Evolutionary conservation across 1,140 invertebrate species (phyloP).

Genomic region (Lasaia peninsularis): DNA sequence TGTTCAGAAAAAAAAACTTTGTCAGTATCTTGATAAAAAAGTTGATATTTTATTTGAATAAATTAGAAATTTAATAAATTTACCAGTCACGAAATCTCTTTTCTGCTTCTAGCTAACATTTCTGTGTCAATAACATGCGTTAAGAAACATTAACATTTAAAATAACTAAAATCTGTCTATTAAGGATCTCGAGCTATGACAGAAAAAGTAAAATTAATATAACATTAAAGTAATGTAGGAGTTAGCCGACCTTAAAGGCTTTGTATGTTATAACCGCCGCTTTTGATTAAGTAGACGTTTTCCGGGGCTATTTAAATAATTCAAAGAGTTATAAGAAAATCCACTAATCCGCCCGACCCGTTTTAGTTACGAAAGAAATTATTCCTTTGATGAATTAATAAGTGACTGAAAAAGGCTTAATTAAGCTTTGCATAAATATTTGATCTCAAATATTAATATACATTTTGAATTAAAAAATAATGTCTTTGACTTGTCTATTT

Average conservation of each 20-base stretch:
- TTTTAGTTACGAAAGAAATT: constrained; percentile 25
- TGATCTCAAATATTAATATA: not conserved
- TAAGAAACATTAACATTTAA: too few species aligned
- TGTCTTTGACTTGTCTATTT: too few species aligned
- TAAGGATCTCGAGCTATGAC: not conserved
- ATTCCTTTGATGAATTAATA: constrained; percentile 35
- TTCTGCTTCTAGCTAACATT: too few species aligned
- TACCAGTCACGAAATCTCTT: too few species aligned
- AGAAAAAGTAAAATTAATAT: constrained; percentile 18
- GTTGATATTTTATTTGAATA: too few species aligned
- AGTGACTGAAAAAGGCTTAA: constrained; percentile 33
- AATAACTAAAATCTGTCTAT: too few species aligned
- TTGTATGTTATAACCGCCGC: constrained; percentile 23
- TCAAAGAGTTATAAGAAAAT: constrained; percentile 27
- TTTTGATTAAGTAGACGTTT: constrained; percentile 8
- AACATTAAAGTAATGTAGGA: constrained; percentile 19
- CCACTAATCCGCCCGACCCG: constrained; percentile 14
- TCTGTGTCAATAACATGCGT: too few species aligned
- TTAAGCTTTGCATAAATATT: constrained; percentile 16
- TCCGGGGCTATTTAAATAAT: constrained; percentile 25
- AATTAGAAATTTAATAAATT: too few species aligned
- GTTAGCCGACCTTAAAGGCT: constrained; percentile 22
- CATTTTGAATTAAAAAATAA: too few species aligned
- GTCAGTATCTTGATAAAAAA: too few species aligned
- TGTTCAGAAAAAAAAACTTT: too few species aligned